These are phyloP conservation scores for Edolisoma coerulescens DNA, from an alignment of 2,113 vertebrate species.

Conservation along the genomic window DNA sequence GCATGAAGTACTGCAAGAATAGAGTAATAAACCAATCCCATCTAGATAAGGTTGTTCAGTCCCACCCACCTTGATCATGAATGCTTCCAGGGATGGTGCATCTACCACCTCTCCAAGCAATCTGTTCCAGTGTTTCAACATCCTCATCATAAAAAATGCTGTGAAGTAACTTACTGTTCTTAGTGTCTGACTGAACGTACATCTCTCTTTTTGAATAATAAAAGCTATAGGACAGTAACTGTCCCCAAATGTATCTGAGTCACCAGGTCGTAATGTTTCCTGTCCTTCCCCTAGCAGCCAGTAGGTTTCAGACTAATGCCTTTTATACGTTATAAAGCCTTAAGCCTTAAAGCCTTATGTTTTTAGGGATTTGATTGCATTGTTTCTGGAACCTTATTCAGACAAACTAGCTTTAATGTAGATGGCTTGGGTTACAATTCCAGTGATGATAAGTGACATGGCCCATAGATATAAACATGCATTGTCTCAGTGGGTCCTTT, in stretches of 20 bases:
- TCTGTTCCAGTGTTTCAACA: background rate
- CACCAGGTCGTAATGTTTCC: background rate
- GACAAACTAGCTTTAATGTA: background rate
- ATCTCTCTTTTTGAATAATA: background rate
- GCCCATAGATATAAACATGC: rapidly evolving
- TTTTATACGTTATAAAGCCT: background rate
- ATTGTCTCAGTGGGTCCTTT: background rate
- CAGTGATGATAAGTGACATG: background rate
- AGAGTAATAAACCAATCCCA: background rate
- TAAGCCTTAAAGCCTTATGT: background rate
- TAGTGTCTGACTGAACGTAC: background rate
- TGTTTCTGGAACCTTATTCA: background rate
- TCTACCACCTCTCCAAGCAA: background rate
- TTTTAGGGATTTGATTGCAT: background rate
- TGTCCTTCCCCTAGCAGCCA: background rate
- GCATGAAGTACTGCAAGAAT: background rate
- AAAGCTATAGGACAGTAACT: background rate
- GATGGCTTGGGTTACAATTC: background rate
- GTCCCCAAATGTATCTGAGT: background rate
- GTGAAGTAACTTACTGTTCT: background rate
- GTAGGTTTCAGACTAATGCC: background rate
- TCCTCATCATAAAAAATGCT: background rate
- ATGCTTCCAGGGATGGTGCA: background rate
- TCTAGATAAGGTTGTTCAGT: background rate
- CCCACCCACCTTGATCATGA: rapidly evolving